phyloP scores from a whole-genome alignment of 1,140 invertebrate species.

The Parapsyche elsis region DNA sequence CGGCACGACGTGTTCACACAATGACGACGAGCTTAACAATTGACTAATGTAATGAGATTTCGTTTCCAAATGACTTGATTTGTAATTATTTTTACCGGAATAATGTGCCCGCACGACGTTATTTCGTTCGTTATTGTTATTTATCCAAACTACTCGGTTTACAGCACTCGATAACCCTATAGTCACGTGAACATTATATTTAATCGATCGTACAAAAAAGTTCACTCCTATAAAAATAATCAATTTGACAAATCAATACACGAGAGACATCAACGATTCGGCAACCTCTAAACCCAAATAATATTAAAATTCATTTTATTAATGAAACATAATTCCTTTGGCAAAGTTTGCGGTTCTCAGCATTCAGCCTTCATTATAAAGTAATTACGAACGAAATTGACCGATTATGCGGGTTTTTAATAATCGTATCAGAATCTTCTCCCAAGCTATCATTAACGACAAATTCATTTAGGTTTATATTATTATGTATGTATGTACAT shows the following conservation, averaged over 20 bases:
- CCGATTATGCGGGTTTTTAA: background rate
- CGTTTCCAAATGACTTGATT: conserved; percentile 54
- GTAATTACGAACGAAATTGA: conserved; percentile 15
- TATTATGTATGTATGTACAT: too few relatives aligned
- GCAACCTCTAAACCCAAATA: background rate
- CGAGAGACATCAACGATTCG: background rate
- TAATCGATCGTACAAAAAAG: too few relatives aligned
- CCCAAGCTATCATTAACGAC: too few relatives aligned
- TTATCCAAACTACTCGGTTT: background rate
- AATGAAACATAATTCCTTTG: conserved; percentile 2
- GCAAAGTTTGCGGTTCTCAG: conserved; percentile 19
- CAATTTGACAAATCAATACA: background rate
- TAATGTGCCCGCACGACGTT: conserved; percentile 48
- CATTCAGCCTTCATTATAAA: conserved; percentile 18
- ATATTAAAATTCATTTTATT: background rate
- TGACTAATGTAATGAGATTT: conserved; percentile 46
- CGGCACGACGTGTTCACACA: conserved; percentile 28
- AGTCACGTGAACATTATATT: too few relatives aligned
- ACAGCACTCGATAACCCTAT: too few relatives aligned
- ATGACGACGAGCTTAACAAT: conserved; percentile 26
- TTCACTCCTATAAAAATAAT: background rate
- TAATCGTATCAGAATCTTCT: background rate
- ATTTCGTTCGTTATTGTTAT: conserved; percentile 43
- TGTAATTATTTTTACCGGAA: conserved; percentile 52
- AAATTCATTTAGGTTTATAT: too few relatives aligned